phyloP scores from a whole-genome alignment of 2,888 invertebrate species.

The Hyposoter didymator region DNA sequence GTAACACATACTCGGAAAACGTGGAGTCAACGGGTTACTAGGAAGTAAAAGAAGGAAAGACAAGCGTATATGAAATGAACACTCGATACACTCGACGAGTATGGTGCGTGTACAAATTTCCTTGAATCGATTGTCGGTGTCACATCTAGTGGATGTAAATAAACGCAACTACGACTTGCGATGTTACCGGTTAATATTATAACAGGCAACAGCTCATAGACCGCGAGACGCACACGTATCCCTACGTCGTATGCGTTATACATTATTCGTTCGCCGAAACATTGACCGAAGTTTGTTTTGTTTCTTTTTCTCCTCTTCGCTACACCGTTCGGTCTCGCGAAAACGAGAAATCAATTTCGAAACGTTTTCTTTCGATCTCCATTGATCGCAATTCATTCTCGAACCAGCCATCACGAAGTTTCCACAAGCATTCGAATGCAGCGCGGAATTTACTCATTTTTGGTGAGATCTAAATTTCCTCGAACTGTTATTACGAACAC shows the following conservation, averaged over 20 bases:
- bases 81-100: not conserved
- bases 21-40: not conserved
- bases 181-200: slow-evolving; percentile 20
- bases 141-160: slow-evolving; percentile 27
- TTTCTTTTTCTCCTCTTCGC: not conserved
- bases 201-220: slow-evolving; percentile 10
- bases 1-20: not conserved
- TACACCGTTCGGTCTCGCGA: not conserved
- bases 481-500: no score
- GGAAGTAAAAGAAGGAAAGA: not conserved
- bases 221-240: not conserved
- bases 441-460: not conserved
- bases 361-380: not conserved
- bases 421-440: not conserved
- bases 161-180: slow-evolving; percentile 7
- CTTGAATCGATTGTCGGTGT: slow-evolving; percentile 33
- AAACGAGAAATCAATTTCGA: not conserved
- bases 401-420: not conserved
- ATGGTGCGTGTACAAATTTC: slow-evolving; percentile 21
- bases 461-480: not conserved
- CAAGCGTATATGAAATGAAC: not conserved
- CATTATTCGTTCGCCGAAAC: not conserved
- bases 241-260: not conserved
- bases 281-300: not conserved
- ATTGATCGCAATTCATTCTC: not conserved